Evolutionary conservation across 2,797 vertebrate genomes (phyloP).

Genomic region (Clarias laeviceps): DNA sequence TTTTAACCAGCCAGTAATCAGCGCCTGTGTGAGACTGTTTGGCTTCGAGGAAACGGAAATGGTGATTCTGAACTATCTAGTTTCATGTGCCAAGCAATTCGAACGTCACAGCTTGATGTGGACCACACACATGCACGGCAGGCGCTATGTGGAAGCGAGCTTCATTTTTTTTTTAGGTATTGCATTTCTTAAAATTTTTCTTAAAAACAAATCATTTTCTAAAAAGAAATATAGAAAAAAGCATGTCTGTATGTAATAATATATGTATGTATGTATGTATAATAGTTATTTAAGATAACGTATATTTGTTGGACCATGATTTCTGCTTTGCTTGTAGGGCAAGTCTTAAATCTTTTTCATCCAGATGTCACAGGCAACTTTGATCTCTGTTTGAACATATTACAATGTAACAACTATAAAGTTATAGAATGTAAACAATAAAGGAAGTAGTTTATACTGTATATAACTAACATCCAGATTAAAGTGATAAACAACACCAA

Average conservation of each 20-base stretch:
- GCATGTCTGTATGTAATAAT: too few relatives aligned
- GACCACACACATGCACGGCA: conserved; percentile 44
- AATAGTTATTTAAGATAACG: not conserved
- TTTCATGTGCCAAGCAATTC: conserved; percentile 38
- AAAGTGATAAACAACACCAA: not conserved
- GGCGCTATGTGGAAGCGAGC: not conserved
- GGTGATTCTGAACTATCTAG: conserved; percentile 22
- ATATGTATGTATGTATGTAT: too few relatives aligned
- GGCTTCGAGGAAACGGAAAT: conserved; percentile 40
- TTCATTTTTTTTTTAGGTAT: not conserved
- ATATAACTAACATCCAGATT: not conserved
- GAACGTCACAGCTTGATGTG: conserved; percentile 31
- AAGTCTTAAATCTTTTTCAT: not conserved
- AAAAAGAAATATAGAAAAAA: not conserved
- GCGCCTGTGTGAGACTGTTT: conserved; percentile 14
- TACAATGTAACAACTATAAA: not conserved
- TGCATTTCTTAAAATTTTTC: not conserved
- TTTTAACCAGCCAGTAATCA: conserved; percentile 29
- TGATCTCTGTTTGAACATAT: not conserved
- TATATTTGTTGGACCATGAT: not conserved
- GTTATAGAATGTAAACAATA: not conserved
- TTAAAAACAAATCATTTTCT: not conserved
- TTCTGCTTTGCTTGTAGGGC: not conserved
- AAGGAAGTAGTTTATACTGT: too few relatives aligned
- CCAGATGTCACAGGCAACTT: not conserved